Evolutionary conservation across 2,888 invertebrate species (phyloP).

Genomic region (Mellilla xanthometata): DNA sequence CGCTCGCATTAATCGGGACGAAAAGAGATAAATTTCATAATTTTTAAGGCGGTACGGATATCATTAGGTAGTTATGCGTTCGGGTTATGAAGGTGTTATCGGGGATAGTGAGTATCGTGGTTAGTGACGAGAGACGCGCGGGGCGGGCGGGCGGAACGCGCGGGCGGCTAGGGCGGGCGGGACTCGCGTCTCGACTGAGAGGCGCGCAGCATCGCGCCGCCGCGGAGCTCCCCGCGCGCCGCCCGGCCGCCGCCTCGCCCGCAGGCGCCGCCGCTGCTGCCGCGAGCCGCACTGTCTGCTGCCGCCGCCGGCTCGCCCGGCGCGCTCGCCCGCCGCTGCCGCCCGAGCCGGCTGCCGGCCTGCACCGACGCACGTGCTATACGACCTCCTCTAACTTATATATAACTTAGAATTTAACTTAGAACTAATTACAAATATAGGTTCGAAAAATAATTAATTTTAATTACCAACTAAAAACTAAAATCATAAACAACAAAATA

Average conservation of each 20-base stretch:
- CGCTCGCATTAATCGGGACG: slow-evolving; percentile 61
- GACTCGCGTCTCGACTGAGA: slow-evolving; percentile 86
- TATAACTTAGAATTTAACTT: too few species aligned
- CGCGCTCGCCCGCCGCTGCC: slow-evolving; percentile 39
- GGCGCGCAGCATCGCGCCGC: slow-evolving; percentile 85
- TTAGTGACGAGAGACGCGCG: slow-evolving; percentile 59
- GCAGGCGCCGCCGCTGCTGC: slow-evolving; percentile 62
- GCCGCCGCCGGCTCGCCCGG: slow-evolving; percentile 61
- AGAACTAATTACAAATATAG: too few species aligned
- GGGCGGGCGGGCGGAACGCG: slow-evolving; percentile 69
- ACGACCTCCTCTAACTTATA: too few species aligned
- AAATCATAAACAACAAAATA: too few species aligned
- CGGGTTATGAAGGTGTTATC: slow-evolving; percentile 47
- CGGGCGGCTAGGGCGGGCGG: slow-evolving; percentile 82
- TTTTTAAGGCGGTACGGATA: slow-evolving; percentile 36
- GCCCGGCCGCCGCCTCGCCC: slow-evolving; percentile 41
- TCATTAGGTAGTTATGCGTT: slow-evolving; percentile 40
- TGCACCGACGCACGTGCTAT: too few species aligned
- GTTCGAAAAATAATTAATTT: too few species aligned
- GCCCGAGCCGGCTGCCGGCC: too few species aligned
- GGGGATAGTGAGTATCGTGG: slow-evolving; percentile 51
- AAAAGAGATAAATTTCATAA: slow-evolving; percentile 45
- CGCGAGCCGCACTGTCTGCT: slow-evolving; percentile 58
- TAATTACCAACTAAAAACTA: too few species aligned
- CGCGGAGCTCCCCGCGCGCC: slow-evolving; percentile 73